Evolutionary conservation across 2,113 vertebrate species (phyloP).

Genomic region (Sapajus apella): DNA sequence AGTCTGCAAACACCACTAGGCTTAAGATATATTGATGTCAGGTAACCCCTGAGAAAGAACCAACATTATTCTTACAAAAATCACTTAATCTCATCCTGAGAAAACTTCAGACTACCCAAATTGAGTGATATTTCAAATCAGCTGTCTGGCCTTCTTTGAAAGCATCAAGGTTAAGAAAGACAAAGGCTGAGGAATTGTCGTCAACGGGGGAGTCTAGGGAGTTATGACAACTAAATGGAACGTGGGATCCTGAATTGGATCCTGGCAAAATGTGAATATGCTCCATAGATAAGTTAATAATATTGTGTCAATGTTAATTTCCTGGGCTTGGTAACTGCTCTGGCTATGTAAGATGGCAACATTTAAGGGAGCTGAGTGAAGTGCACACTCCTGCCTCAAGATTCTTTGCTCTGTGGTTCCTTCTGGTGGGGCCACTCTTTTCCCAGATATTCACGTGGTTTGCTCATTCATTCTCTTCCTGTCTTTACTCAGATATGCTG

Average conservation of each 20-base stretch:
- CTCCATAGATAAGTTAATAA: background rate
- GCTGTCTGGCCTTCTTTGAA: background rate
- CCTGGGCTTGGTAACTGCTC: background rate
- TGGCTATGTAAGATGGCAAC: background rate
- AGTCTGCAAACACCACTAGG: background rate
- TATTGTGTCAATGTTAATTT: rapidly evolving
- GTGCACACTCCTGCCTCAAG: background rate
- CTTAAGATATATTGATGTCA: background rate
- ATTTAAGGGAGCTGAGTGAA: background rate
- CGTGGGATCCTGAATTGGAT: background rate
- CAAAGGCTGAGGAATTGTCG: background rate
- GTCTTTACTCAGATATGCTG: background rate
- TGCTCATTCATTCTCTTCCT: background rate
- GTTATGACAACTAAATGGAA: rapidly evolving
- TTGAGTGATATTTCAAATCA: background rate
- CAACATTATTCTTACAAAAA: background rate
- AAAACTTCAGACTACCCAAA: background rate
- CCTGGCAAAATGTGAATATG: background rate
- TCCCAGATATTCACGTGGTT: background rate
- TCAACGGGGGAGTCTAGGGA: background rate
- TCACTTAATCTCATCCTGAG: background rate
- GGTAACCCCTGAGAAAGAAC: background rate
- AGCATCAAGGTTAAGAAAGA: background rate
- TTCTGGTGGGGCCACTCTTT: background rate
- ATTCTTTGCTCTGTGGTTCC: background rate